Evolutionary conservation across 2,797 vertebrate species (phyloP).

Genomic region (Linurgus olivaceus): DNA sequence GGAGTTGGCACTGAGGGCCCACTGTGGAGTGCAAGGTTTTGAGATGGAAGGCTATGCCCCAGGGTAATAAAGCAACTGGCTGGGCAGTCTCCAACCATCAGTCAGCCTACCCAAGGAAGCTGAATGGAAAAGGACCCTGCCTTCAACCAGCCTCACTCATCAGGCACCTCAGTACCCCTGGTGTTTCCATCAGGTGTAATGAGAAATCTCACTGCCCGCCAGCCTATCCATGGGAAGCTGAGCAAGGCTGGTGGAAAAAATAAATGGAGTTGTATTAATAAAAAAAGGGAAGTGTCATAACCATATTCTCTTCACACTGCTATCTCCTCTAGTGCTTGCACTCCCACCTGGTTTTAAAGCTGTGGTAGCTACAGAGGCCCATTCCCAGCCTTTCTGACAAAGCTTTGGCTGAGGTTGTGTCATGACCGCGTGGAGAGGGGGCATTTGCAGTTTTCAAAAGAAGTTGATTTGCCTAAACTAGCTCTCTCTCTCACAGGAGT

Average conservation of each 20-base stretch:
- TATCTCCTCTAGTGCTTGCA: not conserved
- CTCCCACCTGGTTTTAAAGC: not conserved
- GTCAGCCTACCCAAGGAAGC: not conserved
- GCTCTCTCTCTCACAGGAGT: not conserved
- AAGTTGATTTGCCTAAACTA: not conserved
- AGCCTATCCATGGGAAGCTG: not conserved
- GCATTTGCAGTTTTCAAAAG: not conserved
- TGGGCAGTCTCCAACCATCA: not conserved
- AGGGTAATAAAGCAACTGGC: not conserved
- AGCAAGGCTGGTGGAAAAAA: not conserved
- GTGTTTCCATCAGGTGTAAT: not conserved
- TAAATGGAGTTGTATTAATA: not conserved
- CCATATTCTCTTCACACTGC: not conserved
- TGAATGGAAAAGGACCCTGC: not conserved
- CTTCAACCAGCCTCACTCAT: not conserved
- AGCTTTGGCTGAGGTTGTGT: not conserved
- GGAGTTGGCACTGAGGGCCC: not conserved
- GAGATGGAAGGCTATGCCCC: not conserved
- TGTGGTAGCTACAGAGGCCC: not conserved
- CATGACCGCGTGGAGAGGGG: not conserved
- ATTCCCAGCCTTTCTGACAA: not conserved
- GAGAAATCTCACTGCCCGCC: rapidly evolving
- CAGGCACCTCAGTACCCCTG: not conserved
- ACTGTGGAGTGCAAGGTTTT: not conserved
- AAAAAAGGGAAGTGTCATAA: not conserved